Conservation (phyloP, 2,113 vertebrate species). For the Halichoerus grypus region DNA sequence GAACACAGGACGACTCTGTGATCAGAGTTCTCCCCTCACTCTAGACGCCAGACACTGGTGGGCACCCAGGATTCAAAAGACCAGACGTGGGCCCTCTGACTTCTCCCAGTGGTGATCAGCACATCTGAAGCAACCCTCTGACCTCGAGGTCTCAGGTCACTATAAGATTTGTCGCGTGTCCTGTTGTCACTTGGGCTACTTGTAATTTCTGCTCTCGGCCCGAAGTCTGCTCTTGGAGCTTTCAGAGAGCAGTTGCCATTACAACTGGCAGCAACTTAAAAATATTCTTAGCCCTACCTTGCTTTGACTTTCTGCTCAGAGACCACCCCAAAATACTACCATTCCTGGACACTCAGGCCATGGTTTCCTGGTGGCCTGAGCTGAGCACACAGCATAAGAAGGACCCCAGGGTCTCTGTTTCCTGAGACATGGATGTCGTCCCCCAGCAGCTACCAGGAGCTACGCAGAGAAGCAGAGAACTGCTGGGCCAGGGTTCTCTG, state of each 20-base stretch:
- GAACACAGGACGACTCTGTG: too few relatives aligned
- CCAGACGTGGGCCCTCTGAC: not conserved
- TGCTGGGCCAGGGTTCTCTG: not conserved
- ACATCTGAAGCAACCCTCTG: fast-evolving
- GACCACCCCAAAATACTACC: not conserved
- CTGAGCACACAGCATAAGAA: not conserved
- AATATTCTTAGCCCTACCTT: too few relatives aligned
- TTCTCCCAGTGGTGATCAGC: not conserved
- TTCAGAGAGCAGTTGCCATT: too few relatives aligned
- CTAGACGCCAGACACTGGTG: not conserved
- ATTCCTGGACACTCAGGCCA: not conserved
- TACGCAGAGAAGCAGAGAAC: fast-evolving
- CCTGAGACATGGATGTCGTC: fast-evolving
- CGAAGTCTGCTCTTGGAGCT: not conserved
- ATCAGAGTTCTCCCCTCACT: not conserved
- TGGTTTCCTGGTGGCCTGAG: not conserved
- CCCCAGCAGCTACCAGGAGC: not conserved
- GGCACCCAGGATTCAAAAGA: not conserved
- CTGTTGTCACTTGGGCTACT: fast-evolving
- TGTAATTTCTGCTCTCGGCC: fast-evolving
- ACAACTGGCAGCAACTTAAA: not conserved
- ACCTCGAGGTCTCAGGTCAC: not conserved
- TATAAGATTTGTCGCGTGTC: fast-evolving
- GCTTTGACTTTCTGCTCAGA: not conserved
- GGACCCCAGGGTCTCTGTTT: not conserved